Evolutionary conservation across 2,888 invertebrate species (phyloP).

Genomic region (Flexamia atlantica): DNA sequence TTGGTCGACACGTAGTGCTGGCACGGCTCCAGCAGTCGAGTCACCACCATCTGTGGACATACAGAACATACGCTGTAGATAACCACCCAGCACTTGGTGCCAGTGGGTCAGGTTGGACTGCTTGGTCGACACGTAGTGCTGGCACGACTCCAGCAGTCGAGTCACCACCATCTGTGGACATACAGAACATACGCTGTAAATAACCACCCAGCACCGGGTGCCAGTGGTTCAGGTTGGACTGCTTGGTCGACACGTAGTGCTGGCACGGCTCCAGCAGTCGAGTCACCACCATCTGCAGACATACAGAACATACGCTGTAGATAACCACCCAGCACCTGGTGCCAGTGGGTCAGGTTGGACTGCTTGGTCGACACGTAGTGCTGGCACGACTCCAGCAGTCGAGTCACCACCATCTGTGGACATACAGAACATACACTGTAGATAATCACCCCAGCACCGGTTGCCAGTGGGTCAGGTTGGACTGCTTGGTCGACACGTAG

Average conservation of each 20-base stretch:
- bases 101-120: constrained; percentile 96
- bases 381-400: constrained; percentile 93
- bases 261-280: constrained; percentile 93
- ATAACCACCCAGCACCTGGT: constrained; percentile 98
- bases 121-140: constrained; percentile 94
- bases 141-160: constrained; percentile 92
- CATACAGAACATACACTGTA: no score
- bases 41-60: constrained; percentile 85
- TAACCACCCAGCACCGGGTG: constrained; percentile 98
- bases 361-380: constrained; percentile 94
- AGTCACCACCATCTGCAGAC: constrained; percentile 91
- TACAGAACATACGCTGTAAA: no score
- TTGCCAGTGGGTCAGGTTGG: constrained; percentile 98
- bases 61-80: no score
- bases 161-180: constrained; percentile 86
- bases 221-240: constrained; percentile 96
- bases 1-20: constrained; percentile 95
- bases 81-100: constrained; percentile 99
- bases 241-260: constrained; percentile 93
- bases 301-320: no score
- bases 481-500: constrained; percentile 93
- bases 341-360: constrained; percentile 97
- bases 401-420: constrained; percentile 91
- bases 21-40: constrained; percentile 91
- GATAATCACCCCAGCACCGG: constrained; percentile 99